Evolutionary conservation across 2,113 vertebrate genomes (phyloP).

Genomic region (Burhinus bistriatus): DNA sequence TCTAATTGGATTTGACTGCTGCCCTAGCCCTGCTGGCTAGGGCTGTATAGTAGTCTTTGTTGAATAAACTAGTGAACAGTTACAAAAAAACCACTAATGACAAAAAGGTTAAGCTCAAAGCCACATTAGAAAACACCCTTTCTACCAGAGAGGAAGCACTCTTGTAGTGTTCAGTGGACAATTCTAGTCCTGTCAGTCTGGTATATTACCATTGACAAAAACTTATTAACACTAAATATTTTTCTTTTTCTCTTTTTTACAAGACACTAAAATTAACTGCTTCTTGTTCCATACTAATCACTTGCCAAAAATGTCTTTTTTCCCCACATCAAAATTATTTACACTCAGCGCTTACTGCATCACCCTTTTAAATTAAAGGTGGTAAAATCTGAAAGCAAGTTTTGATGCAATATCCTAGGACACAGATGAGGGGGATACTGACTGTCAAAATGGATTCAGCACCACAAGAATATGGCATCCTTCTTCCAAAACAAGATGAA

Average conservation of each 20-base stretch:
- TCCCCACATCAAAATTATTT: background rate
- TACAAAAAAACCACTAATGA: background rate
- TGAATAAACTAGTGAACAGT: background rate
- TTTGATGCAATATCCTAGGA: background rate
- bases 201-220: background rate
- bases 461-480: background rate
- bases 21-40: background rate
- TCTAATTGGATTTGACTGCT: constrained; percentile 14
- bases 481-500: background rate
- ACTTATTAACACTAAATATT: background rate
- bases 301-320: background rate
- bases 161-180: background rate
- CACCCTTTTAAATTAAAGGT: background rate
- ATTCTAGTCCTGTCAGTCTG: background rate
- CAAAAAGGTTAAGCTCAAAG: background rate
- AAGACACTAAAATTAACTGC: background rate
- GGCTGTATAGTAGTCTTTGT: background rate
- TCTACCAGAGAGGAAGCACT: background rate
- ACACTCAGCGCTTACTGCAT: background rate
- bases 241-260: background rate
- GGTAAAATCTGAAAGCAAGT: background rate
- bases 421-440: background rate
- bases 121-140: background rate
- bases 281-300: background rate
- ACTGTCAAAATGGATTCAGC: background rate